Evolutionary conservation across 2,888 invertebrate genomes (phyloP).

Genomic region (Drosophila engyochracea): DNA sequence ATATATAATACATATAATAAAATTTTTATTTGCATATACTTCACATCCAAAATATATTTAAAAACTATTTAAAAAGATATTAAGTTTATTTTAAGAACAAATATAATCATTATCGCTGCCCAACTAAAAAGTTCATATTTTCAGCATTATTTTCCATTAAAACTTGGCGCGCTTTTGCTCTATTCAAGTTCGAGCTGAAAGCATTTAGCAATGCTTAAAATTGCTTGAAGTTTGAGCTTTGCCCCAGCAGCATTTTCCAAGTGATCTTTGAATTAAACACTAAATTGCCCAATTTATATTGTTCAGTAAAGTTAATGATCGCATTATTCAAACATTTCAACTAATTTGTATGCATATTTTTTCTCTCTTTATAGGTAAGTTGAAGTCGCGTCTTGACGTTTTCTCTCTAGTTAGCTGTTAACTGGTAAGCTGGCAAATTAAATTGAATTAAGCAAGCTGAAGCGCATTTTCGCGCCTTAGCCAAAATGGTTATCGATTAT

Average conservation of each 20-base stretch:
- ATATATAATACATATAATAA: neutral
- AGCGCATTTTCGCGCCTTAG: neutral
- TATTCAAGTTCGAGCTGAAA: neutral
- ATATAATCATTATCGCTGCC: neutral
- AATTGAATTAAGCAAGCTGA: conserved; percentile 1
- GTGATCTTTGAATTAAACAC: neutral
- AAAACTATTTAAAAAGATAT: neutral
- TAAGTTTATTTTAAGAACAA: neutral
- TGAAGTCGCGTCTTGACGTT: neutral
- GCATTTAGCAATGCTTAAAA: neutral
- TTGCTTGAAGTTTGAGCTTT: neutral
- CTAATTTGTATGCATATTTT: conserved; percentile 7
- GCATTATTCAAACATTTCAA: neutral
- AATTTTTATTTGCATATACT: no score
- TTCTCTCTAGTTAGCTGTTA: neutral
- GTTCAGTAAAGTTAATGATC: neutral
- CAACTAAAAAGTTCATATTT: neutral
- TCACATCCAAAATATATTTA: neutral
- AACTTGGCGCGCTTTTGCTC: neutral
- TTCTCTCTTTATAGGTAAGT: conserved; percentile 51
- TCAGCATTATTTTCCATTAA: neutral
- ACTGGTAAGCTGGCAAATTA: conserved; percentile 38
- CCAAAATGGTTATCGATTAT: conserved; percentile 19
- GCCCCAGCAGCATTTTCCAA: neutral
- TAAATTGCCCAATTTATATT: no score